Conservation (phyloP, 92 coral and sea anemone species). For the Anthopleura xanthogrammica region DNA sequence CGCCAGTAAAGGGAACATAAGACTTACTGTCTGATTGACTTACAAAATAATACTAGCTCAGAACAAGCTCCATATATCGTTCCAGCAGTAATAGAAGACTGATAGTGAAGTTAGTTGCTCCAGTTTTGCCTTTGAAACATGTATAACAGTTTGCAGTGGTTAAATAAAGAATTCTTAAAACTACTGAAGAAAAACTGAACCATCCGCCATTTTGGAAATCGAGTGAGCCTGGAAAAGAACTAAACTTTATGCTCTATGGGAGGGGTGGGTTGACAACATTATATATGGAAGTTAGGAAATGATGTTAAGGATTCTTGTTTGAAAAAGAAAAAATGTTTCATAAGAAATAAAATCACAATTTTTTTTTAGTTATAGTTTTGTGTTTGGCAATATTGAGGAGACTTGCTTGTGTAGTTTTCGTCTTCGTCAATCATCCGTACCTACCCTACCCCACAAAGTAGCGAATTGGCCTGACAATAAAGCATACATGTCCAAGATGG, state of each 20-base stretch:
- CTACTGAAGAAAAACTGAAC: not conserved
- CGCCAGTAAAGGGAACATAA: not conserved
- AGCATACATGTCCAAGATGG: conserved; percentile 32
- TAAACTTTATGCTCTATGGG: conserved; percentile 2
- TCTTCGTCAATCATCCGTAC: not conserved
- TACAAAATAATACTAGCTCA: not conserved
- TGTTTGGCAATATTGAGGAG: too few species aligned
- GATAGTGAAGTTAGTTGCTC: not conserved
- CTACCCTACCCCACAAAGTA: not conserved
- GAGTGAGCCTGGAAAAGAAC: conserved; percentile 15
- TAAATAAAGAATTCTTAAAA: not conserved
- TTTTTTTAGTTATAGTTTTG: too few species aligned
- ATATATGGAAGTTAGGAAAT: not conserved
- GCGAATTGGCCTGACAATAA: not conserved
- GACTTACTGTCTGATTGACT: not conserved
- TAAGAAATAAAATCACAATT: not conserved
- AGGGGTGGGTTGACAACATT: conserved; percentile 22
- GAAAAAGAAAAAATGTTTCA: not conserved
- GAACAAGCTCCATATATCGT: not conserved
- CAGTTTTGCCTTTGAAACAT: not conserved
- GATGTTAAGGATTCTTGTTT: not conserved
- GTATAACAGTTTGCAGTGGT: not conserved
- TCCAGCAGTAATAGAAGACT: not conserved
- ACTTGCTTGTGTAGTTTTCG: not conserved
- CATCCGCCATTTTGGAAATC: conserved; percentile 51